phyloP scores from a whole-genome alignment of 2,888 invertebrate species.

The Stenotaenia linearis region DNA sequence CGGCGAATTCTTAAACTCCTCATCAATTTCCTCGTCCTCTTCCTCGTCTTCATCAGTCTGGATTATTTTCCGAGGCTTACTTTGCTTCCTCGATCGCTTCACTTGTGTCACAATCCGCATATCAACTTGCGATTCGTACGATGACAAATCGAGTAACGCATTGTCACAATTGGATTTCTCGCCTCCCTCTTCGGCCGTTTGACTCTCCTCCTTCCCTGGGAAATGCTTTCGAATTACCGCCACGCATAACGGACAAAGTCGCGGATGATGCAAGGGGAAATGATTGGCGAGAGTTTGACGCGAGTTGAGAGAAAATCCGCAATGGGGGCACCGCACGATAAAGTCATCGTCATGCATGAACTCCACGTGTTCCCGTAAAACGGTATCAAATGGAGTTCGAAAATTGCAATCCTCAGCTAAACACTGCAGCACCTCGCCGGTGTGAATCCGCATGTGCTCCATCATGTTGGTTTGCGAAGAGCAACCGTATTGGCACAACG shows the following conservation, averaged over 20 bases:
- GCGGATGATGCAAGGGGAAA: slow-evolving; percentile 40
- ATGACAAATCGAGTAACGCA: not conserved
- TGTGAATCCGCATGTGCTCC: slow-evolving; percentile 52
- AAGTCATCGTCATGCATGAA: slow-evolving; percentile 39
- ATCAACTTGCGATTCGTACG: not conserved
- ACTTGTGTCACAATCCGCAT: slow-evolving; percentile 31
- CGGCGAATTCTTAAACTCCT: not conserved
- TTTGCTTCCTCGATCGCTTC: slow-evolving; percentile 35
- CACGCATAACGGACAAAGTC: slow-evolving; percentile 38
- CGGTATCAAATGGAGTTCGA: slow-evolving; percentile 42
- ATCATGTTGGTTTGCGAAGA: slow-evolving; percentile 51
- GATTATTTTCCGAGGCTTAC: slow-evolving; percentile 34
- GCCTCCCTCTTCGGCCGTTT: not conserved
- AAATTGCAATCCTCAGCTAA: slow-evolving; percentile 43
- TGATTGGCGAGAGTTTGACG: slow-evolving; percentile 38
- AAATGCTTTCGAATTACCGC: slow-evolving; percentile 34
- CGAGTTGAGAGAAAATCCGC: slow-evolving; percentile 40
- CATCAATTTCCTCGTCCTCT: slow-evolving; percentile 2
- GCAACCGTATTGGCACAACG: slow-evolving; percentile 50
- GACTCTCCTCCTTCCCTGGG: not conserved
- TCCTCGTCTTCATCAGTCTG: slow-evolving; percentile 24
- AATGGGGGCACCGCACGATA: slow-evolving; percentile 42
- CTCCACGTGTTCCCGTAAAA: slow-evolving; percentile 42
- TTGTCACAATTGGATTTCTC: not conserved
- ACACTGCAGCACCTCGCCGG: slow-evolving; percentile 42